Base-by-base conservation (phyloP, 2,888 invertebrate genomes). In the Portevinia maculata region DNA sequence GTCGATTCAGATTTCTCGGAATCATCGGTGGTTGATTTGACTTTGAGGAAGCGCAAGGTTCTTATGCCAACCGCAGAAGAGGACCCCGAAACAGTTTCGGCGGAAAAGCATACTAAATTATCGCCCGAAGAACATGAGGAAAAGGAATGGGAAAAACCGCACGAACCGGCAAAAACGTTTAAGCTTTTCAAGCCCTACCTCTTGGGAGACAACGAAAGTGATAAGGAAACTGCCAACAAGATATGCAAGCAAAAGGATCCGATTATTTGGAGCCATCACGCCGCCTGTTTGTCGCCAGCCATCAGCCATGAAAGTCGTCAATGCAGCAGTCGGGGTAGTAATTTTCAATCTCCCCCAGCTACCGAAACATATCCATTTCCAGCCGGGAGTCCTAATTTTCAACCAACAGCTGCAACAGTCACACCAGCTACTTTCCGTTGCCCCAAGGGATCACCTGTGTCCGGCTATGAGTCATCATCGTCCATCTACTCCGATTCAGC, bases 121-220 rank as follows among this genome's bases (percentile, higher is more conserved):
- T 67, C 55, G 0, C 9, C 65, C 11, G 79, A 53, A 1, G 50
- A 57, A 1, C 41, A 19, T 13, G 79, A 65, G 24, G 86, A 85
- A 17, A 78, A 81, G 48, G 41, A 67, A 11, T 39, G 6, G n/a
- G 57, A 57, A 5, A 76, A 83, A 19, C 78, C 53, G 0, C n/a
- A 37, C 3, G 83, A 83, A 60, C 88, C 89, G 19, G 86, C 87
- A 3, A 89, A 89, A 83, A 94, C 95, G 62, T 93, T 94, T 86
- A 95, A 95, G 88, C 91, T 95, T 41, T 96, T 96, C 90, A 94
- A 95, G 88, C 96, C 95, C 30, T 96, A 95, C 89, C 91, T 95
- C 59, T 92, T 94, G 84, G 95, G 94, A 86, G 93, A 94, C 8
- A 59, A 75, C 46, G 50, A 84, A 8, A 74, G 28, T 30, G 73